Percentiles rank a stretch among this genome's conserved stretches.
These are phyloP conservation scores for Acronicta leporina DNA, from an alignment of 2,888 invertebrate species.

Conservation along the genomic window DNA sequence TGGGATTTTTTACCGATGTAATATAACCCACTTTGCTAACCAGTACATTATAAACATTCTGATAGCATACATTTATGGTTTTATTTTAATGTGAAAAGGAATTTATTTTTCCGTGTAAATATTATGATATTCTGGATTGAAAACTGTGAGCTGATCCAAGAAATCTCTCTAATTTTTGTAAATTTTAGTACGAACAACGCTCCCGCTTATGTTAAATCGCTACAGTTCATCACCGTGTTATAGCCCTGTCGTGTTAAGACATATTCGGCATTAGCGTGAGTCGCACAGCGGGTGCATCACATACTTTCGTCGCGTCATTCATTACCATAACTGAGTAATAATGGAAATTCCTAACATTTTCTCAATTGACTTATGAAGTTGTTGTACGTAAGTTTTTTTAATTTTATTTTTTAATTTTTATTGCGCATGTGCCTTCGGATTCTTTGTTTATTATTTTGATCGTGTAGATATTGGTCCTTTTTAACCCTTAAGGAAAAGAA, in stretches of 20 bases:
- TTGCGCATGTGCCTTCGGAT: too few species aligned
- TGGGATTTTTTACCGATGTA: slow-evolving; percentile 34
- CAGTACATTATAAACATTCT: background rate
- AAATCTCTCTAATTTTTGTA: background rate
- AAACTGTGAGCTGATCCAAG: too few species aligned
- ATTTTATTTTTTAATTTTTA: background rate
- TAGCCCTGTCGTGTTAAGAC: background rate
- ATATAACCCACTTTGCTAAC: slow-evolving; percentile 6
- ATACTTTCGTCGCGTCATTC: slow-evolving; percentile 17
- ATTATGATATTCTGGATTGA: too few species aligned
- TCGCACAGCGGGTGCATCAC: slow-evolving; percentile 8
- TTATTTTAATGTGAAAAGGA: too few species aligned
- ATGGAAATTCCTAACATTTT: slow-evolving; percentile 23
- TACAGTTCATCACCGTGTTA: slow-evolving; percentile 1
- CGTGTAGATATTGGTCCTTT: too few species aligned
- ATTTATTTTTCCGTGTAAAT: too few species aligned
- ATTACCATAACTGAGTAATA: slow-evolving; percentile 18
- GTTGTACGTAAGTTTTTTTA: background rate
- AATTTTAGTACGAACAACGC: background rate
- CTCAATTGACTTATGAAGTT: slow-evolving; percentile 12
- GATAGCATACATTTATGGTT: background rate
- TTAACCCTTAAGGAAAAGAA: too few species aligned
- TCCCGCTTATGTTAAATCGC: background rate
- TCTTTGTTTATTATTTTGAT: too few species aligned
- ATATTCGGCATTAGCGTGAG: slow-evolving; percentile 12